Evolutionary conservation across 2,797 vertebrate species (phyloP).

Genomic region (Etheostoma perlongum): DNA sequence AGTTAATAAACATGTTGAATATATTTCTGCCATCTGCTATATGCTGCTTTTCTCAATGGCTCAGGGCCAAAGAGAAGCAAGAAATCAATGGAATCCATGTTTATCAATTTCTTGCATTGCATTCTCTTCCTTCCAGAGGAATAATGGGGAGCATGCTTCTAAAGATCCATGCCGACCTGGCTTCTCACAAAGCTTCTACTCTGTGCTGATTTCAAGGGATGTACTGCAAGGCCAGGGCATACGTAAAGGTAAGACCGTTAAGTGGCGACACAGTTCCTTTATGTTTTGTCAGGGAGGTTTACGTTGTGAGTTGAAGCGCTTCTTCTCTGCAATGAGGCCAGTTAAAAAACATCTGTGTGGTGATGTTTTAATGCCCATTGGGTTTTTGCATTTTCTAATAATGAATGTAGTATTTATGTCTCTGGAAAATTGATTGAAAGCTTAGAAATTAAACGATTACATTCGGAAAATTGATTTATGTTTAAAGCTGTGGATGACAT

Average conservation of each 20-base stretch:
- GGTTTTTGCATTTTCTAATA: conserved; percentile 9
- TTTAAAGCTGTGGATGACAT: conserved; percentile 13
- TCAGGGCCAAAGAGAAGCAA: conserved; percentile 38
- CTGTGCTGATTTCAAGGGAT: conserved; percentile 89
- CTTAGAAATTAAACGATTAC: background rate
- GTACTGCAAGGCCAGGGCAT: conserved; percentile 89
- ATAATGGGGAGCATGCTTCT: conserved; percentile 87
- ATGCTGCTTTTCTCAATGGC: conserved; percentile 13
- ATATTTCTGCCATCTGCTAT: conserved; percentile 21
- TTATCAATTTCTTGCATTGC: conserved; percentile 68
- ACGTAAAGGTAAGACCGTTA: conserved; percentile 90
- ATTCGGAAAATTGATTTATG: background rate
- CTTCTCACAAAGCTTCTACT: conserved; percentile 94
- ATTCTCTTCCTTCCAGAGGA: conserved; percentile 76
- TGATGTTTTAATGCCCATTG: background rate
- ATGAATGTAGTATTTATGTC: background rate
- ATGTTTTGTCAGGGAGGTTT: conserved; percentile 21
- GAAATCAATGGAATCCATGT: conserved; percentile 74
- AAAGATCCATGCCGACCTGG: conserved; percentile 90
- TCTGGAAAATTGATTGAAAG: conserved; percentile 19
- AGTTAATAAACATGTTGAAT: conserved; percentile 64
- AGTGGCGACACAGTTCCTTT: conserved; percentile 36
- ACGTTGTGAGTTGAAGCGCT: conserved; percentile 4
- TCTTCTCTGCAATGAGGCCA: background rate
- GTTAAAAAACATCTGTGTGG: conserved; percentile 11